Evolutionary conservation across 2,797 vertebrate genomes (phyloP).

Genomic region (Tenualosa ilisha): DNA sequence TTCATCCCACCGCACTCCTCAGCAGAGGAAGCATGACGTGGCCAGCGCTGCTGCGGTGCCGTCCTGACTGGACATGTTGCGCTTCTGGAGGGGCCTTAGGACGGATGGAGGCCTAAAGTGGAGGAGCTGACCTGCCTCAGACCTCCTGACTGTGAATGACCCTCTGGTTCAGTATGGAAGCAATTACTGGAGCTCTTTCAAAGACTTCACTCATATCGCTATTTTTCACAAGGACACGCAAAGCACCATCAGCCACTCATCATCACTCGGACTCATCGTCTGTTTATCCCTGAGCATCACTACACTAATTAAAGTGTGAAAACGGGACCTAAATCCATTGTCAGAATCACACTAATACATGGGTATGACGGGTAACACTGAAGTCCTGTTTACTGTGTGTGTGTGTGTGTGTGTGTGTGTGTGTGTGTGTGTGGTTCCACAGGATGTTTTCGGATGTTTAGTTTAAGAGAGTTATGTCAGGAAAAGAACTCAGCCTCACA

Average conservation of each 20-base stretch:
- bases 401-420: not conserved
- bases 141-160: not conserved
- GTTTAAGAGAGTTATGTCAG: not conserved
- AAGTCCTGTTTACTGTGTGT: not conserved
- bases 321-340: not conserved
- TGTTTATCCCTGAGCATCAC: not conserved
- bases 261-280: not conserved
- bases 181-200: not conserved
- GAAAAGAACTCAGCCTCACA: not conserved
- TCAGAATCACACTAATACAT: not conserved
- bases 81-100: not conserved
- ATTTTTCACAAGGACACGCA: not conserved
- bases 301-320: not conserved
- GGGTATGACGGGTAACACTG: not conserved
- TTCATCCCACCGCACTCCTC: not conserved
- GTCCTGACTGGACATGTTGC: not conserved
- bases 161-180: not conserved
- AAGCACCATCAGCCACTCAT: no score
- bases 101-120: not conserved
- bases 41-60: not conserved
- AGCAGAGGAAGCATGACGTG: not conserved
- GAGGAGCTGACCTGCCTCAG: constrained; percentile 7
- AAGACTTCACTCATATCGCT: not conserved
- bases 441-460: not conserved
- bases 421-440: not conserved